Conservation (phyloP, 2,797 vertebrate genomes). For the Poeciliopsis turneri region DNA sequence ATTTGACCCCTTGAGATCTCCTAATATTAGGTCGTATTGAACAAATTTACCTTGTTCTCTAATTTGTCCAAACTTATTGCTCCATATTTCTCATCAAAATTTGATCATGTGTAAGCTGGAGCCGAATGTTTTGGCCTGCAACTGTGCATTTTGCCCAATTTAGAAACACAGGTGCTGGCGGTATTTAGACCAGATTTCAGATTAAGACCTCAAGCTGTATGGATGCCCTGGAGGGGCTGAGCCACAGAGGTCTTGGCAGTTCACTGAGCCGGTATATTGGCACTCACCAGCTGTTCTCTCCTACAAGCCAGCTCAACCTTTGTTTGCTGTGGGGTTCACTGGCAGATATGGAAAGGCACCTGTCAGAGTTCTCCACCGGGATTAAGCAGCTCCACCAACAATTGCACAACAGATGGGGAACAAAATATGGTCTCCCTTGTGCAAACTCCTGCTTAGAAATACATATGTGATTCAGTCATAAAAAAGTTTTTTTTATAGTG, state of each 20-base stretch:
- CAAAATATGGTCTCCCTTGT: slow-evolving; percentile 40
- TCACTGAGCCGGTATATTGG: slow-evolving; percentile 56
- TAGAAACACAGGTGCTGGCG: slow-evolving; percentile 40
- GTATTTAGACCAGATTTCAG: slow-evolving; percentile 49
- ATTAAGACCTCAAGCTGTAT: slow-evolving; percentile 48
- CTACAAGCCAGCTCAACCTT: slow-evolving; percentile 63
- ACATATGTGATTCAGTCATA: not conserved
- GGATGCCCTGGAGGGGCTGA: slow-evolving; percentile 44
- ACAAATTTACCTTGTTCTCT: slow-evolving; percentile 11
- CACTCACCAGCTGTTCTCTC: slow-evolving; percentile 69
- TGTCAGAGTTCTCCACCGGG: slow-evolving; percentile 67
- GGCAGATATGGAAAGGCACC: slow-evolving; percentile 70
- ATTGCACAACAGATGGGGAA: slow-evolving; percentile 65
- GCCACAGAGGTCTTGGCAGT: slow-evolving; percentile 49
- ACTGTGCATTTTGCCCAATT: slow-evolving; percentile 37
- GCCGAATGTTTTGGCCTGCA: slow-evolving; percentile 24
- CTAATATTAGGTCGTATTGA: slow-evolving; percentile 10
- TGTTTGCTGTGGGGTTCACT: slow-evolving; percentile 72
- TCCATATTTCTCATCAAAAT: slow-evolving; percentile 14
- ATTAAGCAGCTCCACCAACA: slow-evolving; percentile 56
- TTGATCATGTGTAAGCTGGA: slow-evolving; percentile 15
- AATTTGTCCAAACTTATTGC: slow-evolving; percentile 20
- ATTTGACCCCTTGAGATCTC: not conserved
- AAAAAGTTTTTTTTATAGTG: not conserved
- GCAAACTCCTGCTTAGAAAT: slow-evolving; percentile 44